These are phyloP conservation scores for Dendroctonus valens DNA, from an alignment of 1,140 invertebrate species.

Conservation along the genomic window DNA sequence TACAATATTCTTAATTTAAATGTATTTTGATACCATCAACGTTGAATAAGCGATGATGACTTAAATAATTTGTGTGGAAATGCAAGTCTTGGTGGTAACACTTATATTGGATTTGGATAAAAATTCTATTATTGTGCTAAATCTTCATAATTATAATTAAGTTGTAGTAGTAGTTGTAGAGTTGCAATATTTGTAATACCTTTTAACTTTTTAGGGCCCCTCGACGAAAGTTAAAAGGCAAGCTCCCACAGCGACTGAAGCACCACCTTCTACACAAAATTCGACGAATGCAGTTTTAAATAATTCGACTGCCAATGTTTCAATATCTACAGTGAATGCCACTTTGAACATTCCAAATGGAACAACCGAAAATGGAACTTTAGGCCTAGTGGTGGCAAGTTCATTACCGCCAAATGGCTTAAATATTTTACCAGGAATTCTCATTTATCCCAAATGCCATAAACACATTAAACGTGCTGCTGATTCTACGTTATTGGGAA, in stretches of 20 bases:
- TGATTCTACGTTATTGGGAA: too few species aligned
- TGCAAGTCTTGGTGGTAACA: too few species aligned
- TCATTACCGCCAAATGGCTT: not conserved
- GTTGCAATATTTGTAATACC: too few species aligned
- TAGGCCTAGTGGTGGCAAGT: constrained; percentile 1
- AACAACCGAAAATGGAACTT: not conserved
- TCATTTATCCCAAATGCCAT: constrained; percentile 16
- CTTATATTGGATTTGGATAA: too few species aligned
- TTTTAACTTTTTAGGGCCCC: not conserved
- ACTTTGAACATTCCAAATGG: too few species aligned
- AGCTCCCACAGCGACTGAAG: not conserved
- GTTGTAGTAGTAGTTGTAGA: too few species aligned
- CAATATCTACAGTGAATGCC: not conserved
- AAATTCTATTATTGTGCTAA: not conserved
- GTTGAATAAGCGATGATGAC: too few species aligned
- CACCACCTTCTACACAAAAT: not conserved
- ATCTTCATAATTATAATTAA: too few species aligned
- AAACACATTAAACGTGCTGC: constrained; percentile 9
- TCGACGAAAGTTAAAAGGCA: constrained; percentile 11
- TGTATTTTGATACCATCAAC: too few species aligned
- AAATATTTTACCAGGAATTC: constrained; percentile 16
- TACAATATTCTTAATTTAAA: too few species aligned
- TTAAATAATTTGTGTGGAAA: too few species aligned
- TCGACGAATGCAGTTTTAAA: not conserved
- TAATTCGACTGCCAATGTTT: not conserved